These are phyloP conservation scores for Oncorhynchus masou DNA, from an alignment of 2,113 vertebrate species.

Conservation along the genomic window DNA sequence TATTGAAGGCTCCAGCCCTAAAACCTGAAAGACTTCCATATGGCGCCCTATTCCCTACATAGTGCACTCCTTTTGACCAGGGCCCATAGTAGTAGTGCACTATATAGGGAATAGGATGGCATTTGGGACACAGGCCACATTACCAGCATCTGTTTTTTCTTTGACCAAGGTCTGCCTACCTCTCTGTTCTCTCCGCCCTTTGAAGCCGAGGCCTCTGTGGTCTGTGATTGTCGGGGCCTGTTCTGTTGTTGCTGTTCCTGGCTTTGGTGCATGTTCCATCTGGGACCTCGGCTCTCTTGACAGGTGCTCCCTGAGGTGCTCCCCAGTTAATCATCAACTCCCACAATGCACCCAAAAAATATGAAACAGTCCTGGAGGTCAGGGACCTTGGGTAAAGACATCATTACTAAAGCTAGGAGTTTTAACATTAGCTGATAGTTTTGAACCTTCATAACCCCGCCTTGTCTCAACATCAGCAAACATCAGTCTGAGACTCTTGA, in stretches of 20 bases:
- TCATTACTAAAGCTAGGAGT: conserved; percentile 30
- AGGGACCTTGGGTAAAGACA: conserved; percentile 43
- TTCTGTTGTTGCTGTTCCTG: conserved; percentile 43
- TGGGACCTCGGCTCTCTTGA: conserved; percentile 38
- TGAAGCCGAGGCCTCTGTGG: conserved; percentile 44
- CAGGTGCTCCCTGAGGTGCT: conserved; percentile 43
- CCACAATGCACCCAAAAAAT: conserved; percentile 28
- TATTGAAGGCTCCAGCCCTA: no score
- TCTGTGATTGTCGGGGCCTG: conserved; percentile 20
- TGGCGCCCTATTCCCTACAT: no score
- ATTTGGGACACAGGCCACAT: neutral
- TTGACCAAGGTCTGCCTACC: conserved; percentile 41
- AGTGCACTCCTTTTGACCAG: no score
- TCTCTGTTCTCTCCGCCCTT: conserved; percentile 29
- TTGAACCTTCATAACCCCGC: conserved; percentile 4
- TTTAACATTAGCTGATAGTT: conserved; percentile 2
- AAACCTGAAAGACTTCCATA: no score
- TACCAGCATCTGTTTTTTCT: conserved; percentile 36
- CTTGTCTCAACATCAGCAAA: neutral
- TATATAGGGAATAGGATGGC: no score
- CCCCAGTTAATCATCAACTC: conserved; percentile 36
- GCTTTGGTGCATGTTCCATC: conserved; percentile 46
- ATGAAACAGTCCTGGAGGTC: conserved; percentile 44
- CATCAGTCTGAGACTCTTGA: no score
- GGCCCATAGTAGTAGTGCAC: no score